Base-by-base conservation (phyloP, 2,113 vertebrate species). In the Dicaeum eximium region DNA sequence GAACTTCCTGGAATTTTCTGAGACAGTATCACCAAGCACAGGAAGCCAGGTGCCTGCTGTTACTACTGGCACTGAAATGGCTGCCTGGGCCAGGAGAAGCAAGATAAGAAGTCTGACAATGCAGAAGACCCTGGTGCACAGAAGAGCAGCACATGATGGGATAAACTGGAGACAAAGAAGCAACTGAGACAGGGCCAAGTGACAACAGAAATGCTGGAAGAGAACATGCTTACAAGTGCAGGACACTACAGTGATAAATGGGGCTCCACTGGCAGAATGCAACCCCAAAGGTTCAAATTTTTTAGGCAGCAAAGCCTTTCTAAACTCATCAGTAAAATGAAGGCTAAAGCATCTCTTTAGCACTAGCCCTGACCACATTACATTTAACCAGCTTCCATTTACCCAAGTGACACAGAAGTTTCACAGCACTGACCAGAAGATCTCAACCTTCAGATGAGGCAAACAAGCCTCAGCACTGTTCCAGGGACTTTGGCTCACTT, bases 381-480 rank as follows among this genome's bases (percentile, higher is more conserved):
- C 51, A 60, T 35, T 64, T 27, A 8, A 69, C 10, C 31, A 77
- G 14, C n/a, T 48, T 35, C 30, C 58, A 35, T n/a, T 15, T 31
- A 35, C 20, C 11, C 42, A 74, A 15, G 38, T 1, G 4, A n/a
- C 21, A 84, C 28, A 37, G 5, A 48, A 4, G 4, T 17, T 44
- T 33, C 30, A 60, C 10, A 40, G 53, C 48, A n/a, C n/a, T 69
- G 45, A 71, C 21, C 20, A 33, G 31, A 58, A 66, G 4, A 27
- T 47, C 47, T 51, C 62, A 60, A 13, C 21, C 30, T 83, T 15
- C 19, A 33, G 24, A 58, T 11, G 20, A 89, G 33, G 3, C 13
- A 70, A 70, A 31, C 1, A 9, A 73, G 11, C 33, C 38, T 0
- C 2, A 2, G 23, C n/a, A 30, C 31, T 9, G 8, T 14, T 53